Evolutionary conservation across 2,113 vertebrate genomes (phyloP).

Genomic region (Alligator sinensis): DNA sequence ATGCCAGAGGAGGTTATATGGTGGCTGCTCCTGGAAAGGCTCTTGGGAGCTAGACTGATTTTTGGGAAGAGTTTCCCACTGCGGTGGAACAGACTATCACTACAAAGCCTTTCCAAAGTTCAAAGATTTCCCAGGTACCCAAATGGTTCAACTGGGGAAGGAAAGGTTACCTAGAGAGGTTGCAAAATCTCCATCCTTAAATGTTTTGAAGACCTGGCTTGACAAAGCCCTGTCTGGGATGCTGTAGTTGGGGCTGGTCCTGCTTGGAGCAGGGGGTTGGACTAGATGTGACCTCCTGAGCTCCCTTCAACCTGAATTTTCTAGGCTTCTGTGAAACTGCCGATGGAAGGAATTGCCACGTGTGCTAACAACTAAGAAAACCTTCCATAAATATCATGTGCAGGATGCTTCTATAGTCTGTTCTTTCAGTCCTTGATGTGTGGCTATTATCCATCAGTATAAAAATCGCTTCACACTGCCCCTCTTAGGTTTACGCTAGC

Average conservation of each 20-base stretch:
- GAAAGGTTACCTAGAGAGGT: neutral
- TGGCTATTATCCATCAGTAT: accelerated
- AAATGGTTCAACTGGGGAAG: neutral
- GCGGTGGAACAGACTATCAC: accelerated
- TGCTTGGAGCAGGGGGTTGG: too few relatives aligned
- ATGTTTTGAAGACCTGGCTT: neutral
- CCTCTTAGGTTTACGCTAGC: accelerated
- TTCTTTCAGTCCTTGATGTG: neutral
- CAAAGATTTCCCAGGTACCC: neutral
- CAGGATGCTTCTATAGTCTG: too few relatives aligned
- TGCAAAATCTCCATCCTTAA: neutral
- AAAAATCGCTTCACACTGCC: neutral
- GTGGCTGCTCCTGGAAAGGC: neutral
- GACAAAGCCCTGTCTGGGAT: too few relatives aligned
- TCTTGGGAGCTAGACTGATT: neutral
- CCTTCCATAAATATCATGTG: too few relatives aligned
- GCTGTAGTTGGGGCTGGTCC: neutral
- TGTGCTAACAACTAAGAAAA: too few relatives aligned
- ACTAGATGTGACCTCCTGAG: too few relatives aligned
- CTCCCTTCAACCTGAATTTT: too few relatives aligned
- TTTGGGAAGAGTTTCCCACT: neutral
- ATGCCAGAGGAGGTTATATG: neutral
- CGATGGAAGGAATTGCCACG: too few relatives aligned
- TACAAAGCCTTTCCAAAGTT: neutral
- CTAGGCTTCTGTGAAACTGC: too few relatives aligned